phyloP scores from a whole-genome alignment of 2,797 vertebrate species.

The Clarias pachynema region DNA sequence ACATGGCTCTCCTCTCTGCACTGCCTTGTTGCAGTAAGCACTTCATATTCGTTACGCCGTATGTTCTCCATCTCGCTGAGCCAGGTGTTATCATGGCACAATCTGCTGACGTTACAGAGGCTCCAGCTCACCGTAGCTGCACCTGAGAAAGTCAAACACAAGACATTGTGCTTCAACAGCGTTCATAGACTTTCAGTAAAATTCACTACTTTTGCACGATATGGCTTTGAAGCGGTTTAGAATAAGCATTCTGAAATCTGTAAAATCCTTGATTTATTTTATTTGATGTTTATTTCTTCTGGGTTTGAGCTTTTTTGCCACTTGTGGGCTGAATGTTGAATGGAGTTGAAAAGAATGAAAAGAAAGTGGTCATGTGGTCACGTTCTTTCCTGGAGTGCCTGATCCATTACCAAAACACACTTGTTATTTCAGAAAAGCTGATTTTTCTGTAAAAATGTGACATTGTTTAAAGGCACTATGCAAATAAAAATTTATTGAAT shows the following conservation, averaged over 20 bases:
- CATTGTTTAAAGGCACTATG: too few species aligned
- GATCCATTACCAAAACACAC: neutral
- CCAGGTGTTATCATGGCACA: conserved; percentile 10
- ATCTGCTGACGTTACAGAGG: conserved; percentile 22
- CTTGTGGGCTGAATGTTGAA: neutral
- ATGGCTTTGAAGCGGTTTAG: neutral
- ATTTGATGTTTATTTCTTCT: neutral
- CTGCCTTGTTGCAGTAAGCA: neutral
- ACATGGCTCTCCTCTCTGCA: neutral
- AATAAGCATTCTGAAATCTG: neutral
- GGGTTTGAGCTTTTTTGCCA: neutral
- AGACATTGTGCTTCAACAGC: neutral
- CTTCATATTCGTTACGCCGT: neutral
- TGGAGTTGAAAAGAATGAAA: too few species aligned
- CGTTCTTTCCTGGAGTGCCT: neutral
- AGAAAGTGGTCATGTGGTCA: neutral
- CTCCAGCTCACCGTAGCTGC: neutral
- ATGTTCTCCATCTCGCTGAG: neutral
- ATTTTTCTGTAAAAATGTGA: too few species aligned
- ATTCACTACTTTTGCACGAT: neutral
- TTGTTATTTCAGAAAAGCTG: neutral
- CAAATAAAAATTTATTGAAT: too few species aligned
- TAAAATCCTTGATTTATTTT: neutral
- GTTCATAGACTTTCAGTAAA: neutral
- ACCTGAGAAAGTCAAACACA: neutral